Base-by-base conservation (phyloP, 2,797 vertebrate genomes). In the Philypnodon macrostomus region DNA sequence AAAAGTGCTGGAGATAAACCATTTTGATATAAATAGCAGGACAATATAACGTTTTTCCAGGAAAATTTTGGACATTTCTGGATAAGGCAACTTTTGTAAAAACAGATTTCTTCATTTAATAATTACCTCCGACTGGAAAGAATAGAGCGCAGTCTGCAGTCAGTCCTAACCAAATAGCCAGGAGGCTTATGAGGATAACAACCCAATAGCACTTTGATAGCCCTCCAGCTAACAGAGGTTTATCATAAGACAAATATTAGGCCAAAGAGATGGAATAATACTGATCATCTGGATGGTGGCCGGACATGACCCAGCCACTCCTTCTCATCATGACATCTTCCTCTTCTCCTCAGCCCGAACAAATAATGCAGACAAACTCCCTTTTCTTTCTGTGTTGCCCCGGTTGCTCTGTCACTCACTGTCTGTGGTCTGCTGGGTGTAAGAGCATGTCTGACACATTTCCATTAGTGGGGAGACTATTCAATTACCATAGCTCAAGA, bases 401-500 rank as follows among this genome's bases (percentile, higher is more conserved):
- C 66, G 2, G 40, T 67, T 60, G 51, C 67, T 76, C 78, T 40
- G 62, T 85, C 82, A 81, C 67, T 87, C 80, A 74, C 66, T 79
- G 76, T 81, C 82, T 82, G 78, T 18, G 63, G 78, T 80, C 77
- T 73, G 72, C 62, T 65, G 79, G 80, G 72, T 86, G 83, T 80
- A 87, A 83, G 85, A 81, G 80, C 75, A 84, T 88, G 87, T 88
- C 88, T 83, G 87, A 90, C 87, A 91, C 81, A 82, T 87, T 88
- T 87, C 87, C 86, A 89, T 90, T 90, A 90, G 87, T 72, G 78
- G 67, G 68, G 76, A 88, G 82, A 87, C 89, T 88, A 88, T 90
- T 90, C 88, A 90, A 90, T 89, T 90, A 89, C 85, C 79, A 85
- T 83, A 78, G 87, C 86, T 88, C 79, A 79, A 80, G 82, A 89